These are phyloP conservation scores for Donacobius atricapilla DNA, from an alignment of 2,113 vertebrate genomes.

Conservation along the genomic window DNA sequence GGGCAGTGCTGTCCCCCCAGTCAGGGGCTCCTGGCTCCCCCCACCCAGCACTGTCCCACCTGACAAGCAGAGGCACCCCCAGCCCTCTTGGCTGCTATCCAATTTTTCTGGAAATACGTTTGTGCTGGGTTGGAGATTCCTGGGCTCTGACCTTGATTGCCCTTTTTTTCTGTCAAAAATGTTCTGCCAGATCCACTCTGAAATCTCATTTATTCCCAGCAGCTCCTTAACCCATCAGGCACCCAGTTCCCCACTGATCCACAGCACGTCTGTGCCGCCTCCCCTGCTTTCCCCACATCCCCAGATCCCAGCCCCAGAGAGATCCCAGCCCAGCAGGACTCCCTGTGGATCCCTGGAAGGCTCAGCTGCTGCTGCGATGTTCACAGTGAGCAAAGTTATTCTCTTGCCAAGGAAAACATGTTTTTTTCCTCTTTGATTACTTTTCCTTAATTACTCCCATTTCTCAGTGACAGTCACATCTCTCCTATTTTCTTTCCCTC, in stretches of 20 bases:
- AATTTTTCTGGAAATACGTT: background rate
- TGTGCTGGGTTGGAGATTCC: background rate
- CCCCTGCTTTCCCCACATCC: background rate
- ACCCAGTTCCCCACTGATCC: fast-evolving
- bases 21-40: background rate
- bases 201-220: constrained; percentile 40
- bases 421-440: background rate
- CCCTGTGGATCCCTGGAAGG: background rate
- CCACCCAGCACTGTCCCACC: background rate
- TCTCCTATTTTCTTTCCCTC: background rate
- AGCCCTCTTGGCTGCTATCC: background rate
- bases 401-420: background rate
- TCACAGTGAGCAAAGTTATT: background rate
- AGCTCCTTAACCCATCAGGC: background rate
- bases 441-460: background rate
- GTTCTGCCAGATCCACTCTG: constrained; percentile 32
- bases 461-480: background rate
- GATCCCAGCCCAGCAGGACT: background rate
- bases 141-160: background rate
- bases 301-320: background rate
- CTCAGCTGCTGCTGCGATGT: background rate
- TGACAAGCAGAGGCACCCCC: background rate
- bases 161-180: constrained; percentile 29
- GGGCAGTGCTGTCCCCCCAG: background rate
- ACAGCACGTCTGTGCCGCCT: background rate